Conservation (phyloP, 1,140 invertebrate genomes). For the Amphibalanus amphitrite region DNA sequence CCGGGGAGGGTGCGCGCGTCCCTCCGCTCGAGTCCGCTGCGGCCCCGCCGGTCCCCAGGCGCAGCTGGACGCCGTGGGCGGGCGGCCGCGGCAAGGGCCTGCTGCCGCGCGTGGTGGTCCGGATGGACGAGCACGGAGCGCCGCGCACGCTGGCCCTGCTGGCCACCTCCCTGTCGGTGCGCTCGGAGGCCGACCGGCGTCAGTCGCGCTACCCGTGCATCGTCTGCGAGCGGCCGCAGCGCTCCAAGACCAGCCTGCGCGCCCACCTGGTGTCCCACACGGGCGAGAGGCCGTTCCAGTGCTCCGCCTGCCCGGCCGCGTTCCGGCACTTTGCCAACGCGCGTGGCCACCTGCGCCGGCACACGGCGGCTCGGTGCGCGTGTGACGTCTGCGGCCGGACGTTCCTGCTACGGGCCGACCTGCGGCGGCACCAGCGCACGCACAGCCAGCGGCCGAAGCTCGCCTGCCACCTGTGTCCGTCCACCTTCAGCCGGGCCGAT, state of each 20-base stretch:
- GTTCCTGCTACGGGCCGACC: background rate
- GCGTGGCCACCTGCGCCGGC: slow-evolving; percentile 18
- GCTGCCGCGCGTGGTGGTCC: background rate
- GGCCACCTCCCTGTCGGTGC: slow-evolving; percentile 72
- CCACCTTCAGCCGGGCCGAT: background rate
- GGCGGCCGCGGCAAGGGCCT: background rate
- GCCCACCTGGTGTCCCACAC: slow-evolving; percentile 36
- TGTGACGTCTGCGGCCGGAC: background rate
- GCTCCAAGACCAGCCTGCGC: slow-evolving; percentile 16
- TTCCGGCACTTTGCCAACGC: slow-evolving; percentile 23
- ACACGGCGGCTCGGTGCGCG: slow-evolving; percentile 2
- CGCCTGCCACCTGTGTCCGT: background rate
- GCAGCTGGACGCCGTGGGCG: background rate
- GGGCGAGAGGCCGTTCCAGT: slow-evolving; percentile 26
- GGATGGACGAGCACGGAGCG: slow-evolving; percentile 40
- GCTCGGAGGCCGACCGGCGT: slow-evolving; percentile 98
- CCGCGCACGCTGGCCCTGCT: slow-evolving; percentile 91
- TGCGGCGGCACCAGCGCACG: background rate
- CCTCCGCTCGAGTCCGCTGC: background rate
- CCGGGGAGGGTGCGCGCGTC: no score
- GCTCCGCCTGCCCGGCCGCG: slow-evolving; percentile 30
- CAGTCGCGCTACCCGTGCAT: slow-evolving; percentile 31
- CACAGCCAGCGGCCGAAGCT: background rate
- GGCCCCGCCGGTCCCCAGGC: background rate
- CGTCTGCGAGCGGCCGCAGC: background rate